These are phyloP conservation scores for Metridium senile DNA, from an alignment of 92 coral and sea anemone species.

Conservation along the genomic window DNA sequence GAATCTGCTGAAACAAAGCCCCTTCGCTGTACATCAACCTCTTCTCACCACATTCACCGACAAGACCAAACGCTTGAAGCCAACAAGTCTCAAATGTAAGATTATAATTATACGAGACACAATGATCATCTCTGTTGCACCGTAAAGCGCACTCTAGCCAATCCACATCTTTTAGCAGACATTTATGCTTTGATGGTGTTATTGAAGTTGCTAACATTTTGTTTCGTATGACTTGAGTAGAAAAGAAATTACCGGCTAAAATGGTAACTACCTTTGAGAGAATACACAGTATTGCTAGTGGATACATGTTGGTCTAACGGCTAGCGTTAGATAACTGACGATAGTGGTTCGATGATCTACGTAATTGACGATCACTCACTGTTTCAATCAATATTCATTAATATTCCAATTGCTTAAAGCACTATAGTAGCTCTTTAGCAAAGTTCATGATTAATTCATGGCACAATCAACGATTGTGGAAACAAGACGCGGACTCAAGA, in stretches of 20 bases:
- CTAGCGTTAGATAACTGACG: not conserved
- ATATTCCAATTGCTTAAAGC: not conserved
- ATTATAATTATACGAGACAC: conserved; percentile 57
- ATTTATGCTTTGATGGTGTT: conserved; percentile 11
- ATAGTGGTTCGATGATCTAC: not conserved
- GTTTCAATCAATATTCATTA: not conserved
- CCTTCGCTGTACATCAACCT: conserved; percentile 10
- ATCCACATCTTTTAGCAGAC: conserved; percentile 25
- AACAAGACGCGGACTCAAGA: no score
- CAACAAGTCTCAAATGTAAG: conserved; percentile 10
- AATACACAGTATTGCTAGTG: not conserved
- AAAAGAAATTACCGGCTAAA: not conserved
- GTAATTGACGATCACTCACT: conserved; percentile 6
- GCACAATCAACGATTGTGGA: no score
- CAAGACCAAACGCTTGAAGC: conserved; percentile 19
- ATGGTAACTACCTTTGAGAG: not conserved
- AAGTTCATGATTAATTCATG: not conserved
- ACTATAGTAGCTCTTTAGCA: not conserved
- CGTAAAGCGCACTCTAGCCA: conserved; percentile 52
- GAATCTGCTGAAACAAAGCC: conserved; percentile 18
- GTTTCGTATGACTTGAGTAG: conserved; percentile 12
- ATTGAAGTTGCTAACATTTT: not conserved
- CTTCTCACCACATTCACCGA: not conserved
- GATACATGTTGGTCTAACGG: not conserved
- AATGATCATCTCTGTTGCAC: conserved; percentile 44